These are phyloP conservation scores for Chionodraco myersi DNA, from an alignment of 2,113 vertebrate species.

Conservation along the genomic window DNA sequence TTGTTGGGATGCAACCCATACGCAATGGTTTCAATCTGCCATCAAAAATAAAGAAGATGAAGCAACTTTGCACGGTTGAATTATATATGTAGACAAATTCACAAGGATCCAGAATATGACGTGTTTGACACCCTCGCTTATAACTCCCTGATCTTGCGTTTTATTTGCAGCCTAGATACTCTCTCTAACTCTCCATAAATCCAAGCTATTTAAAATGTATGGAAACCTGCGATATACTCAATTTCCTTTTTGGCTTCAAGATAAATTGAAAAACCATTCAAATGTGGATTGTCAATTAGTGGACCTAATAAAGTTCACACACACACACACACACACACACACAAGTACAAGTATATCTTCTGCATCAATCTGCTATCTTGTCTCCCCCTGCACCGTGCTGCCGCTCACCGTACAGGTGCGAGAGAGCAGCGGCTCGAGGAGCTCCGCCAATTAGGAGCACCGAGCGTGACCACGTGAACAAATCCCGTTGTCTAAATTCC, in stretches of 20 bases:
- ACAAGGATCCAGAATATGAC: not conserved
- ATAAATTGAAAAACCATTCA: not conserved
- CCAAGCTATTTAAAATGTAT: not conserved
- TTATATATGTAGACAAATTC: not conserved
- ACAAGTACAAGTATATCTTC: not conserved
- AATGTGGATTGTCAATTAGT: not conserved
- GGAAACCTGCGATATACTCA: not conserved
- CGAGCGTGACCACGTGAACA: slow-evolving; percentile 79
- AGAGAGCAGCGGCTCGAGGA: slow-evolving; percentile 22
- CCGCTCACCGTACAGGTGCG: slow-evolving; percentile 72
- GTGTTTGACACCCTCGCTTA: not conserved
- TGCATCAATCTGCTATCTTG: slow-evolving; percentile 13
- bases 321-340: not conserved
- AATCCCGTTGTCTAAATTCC: slow-evolving; percentile 78
- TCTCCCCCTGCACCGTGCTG: not conserved
- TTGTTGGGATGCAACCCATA: not conserved
- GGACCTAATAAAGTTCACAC: not conserved
- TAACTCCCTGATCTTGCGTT: not conserved
- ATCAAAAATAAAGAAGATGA: not conserved
- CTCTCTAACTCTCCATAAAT: not conserved
- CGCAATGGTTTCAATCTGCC: not conserved
- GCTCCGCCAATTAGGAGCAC: slow-evolving; percentile 78
- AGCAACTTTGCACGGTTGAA: not conserved
- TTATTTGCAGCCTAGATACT: not conserved
- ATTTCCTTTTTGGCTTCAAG: not conserved